Percentiles rank a stretch among this genome's conserved stretches.
phyloP scores from a whole-genome alignment of 2,888 invertebrate genomes.

The Andricus quercusramuli region DNA sequence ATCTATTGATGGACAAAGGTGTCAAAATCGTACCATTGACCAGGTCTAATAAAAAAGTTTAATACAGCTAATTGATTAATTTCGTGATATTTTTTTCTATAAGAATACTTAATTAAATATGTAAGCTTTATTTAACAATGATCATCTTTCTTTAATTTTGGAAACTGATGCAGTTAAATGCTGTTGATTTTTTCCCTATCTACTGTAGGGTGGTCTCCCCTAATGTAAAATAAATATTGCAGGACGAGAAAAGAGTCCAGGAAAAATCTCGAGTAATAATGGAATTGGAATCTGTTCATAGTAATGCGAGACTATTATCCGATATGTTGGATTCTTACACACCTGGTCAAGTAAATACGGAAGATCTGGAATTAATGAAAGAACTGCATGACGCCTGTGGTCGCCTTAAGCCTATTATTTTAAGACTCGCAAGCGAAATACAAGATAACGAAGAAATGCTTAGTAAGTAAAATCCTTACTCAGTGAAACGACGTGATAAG shows the following conservation, averaged over 20 bases:
- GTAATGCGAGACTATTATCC: constrained; percentile 89
- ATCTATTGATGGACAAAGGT: too few species aligned
- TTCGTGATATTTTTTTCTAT: too few species aligned
- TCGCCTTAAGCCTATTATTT: constrained; percentile 85
- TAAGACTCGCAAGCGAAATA: constrained; percentile 86
- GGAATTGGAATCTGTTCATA: constrained; percentile 91
- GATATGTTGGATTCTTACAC: constrained; percentile 92
- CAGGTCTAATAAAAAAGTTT: too few species aligned
- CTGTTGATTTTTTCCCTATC: too few species aligned
- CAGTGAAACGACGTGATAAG: background rate
- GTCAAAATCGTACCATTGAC: too few species aligned
- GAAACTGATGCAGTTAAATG: too few species aligned
- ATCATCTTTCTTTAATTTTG: too few species aligned
- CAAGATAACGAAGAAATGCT: constrained; percentile 85
- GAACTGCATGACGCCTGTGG: constrained; percentile 91
- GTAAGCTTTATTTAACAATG: too few species aligned
- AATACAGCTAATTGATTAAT: too few species aligned
- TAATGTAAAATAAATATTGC: constrained; percentile 48
- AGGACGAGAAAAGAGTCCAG: constrained; percentile 93
- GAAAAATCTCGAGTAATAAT: constrained; percentile 86
- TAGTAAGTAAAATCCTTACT: constrained; percentile 71
- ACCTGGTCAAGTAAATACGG: constrained; percentile 82
- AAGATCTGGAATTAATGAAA: constrained; percentile 90
- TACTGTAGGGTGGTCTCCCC: too few species aligned
- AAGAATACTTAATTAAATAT: too few species aligned